A percentile compares a stretch with the other conserved stretches of the same genome.
phyloP scores from a whole-genome alignment of 2,888 invertebrate species.

The Chrysomela aeneicollis region DNA sequence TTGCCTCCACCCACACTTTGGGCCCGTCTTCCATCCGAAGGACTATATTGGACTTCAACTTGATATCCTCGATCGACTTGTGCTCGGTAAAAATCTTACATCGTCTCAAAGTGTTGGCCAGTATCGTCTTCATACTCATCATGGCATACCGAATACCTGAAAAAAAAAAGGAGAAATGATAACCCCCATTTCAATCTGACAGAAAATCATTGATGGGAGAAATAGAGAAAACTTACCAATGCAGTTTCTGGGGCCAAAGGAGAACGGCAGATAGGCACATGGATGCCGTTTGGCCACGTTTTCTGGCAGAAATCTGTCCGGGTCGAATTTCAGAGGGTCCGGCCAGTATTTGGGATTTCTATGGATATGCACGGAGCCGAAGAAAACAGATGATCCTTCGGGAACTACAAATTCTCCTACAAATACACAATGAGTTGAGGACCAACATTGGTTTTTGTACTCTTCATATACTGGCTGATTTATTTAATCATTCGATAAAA shows the following conservation, averaged over 20 bases:
- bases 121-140: slow-evolving; percentile 60
- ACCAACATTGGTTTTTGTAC: too few species aligned
- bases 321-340: slow-evolving; percentile 66
- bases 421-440: background rate
- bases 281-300: slow-evolving; percentile 47
- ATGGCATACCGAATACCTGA: slow-evolving; percentile 54
- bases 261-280: slow-evolving; percentile 18
- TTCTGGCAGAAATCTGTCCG: slow-evolving; percentile 67
- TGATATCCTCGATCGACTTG: slow-evolving; percentile 45
- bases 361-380: slow-evolving; percentile 27
- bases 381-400: slow-evolving; percentile 3
- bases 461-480: too few species aligned
- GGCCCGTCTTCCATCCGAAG: slow-evolving; percentile 44
- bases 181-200: too few species aligned
- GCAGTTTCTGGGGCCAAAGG: slow-evolving; percentile 21
- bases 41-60: slow-evolving; percentile 42
- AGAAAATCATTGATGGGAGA: too few species aligned
- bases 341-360: slow-evolving; percentile 64
- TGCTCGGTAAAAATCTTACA: slow-evolving; percentile 53
- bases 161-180: slow-evolving; percentile 2
- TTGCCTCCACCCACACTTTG: slow-evolving; percentile 33
- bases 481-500: too few species aligned
- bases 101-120: slow-evolving; percentile 56
- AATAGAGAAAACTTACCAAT: too few species aligned
- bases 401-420: slow-evolving; percentile 7